Base-by-base conservation (phyloP, 2,888 invertebrate species). In the Lagria hirta region DNA sequence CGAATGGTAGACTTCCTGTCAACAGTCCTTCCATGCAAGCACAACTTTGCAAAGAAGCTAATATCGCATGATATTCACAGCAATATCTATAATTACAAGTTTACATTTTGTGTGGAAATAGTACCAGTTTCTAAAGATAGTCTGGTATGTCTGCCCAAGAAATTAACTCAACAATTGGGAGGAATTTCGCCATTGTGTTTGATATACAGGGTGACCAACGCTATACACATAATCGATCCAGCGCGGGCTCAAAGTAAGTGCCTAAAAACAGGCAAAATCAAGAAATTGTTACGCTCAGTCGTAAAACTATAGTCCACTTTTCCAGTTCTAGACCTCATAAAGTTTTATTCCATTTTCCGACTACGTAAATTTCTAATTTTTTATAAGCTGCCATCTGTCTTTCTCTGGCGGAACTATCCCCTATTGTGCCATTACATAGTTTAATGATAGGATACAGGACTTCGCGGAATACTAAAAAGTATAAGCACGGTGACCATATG, bases 21-120 rank as follows among this genome's bases (percentile, higher is more conserved):
- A 47, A 80, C 89, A 3, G 86, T 94, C 54, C 79, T 98, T 37
- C 99, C 99, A 0, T 86, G 89, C 60, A 86, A 88, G 64, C 84
- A 84, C 62, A 84, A 87, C 55, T 87, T 89, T 63, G 94, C 97
- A 0, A 96, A 98, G 71, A 94, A 95, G 63, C 76, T 98, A 22
- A 88, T 98, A 59, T 96, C 98, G 0, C 98, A 98, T 64, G 99
- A 99, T 71, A 88, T 93, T 41, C 95, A 94, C 72, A 97, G 91
- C 69, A 99, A 99, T 66, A 81, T 85, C 7, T 97, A 89, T 73
- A 97, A 97, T 71, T 98, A 96, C 73, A 99, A 99, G 72, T 90
- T 88, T 66, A 90, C 95, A 3, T 91, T 81, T 72, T 88, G 91
- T 48, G 85, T 99, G 51, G 97, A 99, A 71, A 90, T 99, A 60